These are phyloP conservation scores for Melitaea cinxia DNA, from an alignment of 1,140 invertebrate species.

Conservation along the genomic window DNA sequence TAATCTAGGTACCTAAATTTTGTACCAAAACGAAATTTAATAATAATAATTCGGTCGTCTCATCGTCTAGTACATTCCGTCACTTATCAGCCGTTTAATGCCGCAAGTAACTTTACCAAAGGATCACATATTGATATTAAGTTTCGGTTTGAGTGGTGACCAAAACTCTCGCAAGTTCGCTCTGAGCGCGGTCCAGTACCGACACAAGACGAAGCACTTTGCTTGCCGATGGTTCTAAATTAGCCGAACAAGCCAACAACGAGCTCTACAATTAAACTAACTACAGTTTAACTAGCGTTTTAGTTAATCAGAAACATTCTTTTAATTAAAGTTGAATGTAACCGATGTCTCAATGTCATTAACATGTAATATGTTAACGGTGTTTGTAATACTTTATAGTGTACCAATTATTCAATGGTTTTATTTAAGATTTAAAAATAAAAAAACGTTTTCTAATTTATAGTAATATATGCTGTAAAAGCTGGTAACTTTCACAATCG, in stretches of 20 bases:
- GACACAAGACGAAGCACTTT: slow-evolving; percentile 70
- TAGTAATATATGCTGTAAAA: too few relatives aligned
- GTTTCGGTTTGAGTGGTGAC: slow-evolving; percentile 56
- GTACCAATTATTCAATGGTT: too few relatives aligned
- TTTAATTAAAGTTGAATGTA: too few relatives aligned
- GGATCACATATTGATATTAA: slow-evolving; percentile 60
- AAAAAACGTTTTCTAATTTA: too few relatives aligned
- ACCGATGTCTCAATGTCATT: too few relatives aligned
- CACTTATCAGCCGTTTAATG: slow-evolving; percentile 24
- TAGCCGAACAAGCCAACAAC: slow-evolving; percentile 45
- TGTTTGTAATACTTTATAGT: too few relatives aligned
- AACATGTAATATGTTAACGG: too few relatives aligned
- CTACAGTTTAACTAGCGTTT: not conserved
- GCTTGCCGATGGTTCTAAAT: slow-evolving; percentile 72
- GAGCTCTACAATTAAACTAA: slow-evolving; percentile 37
- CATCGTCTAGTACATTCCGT: not conserved
- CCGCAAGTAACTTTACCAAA: slow-evolving; percentile 45
- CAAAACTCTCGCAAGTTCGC: slow-evolving; percentile 56
- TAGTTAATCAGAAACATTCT: not conserved
- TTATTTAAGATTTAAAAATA: too few relatives aligned
- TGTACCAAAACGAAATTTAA: not conserved
- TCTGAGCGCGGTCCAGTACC: slow-evolving; percentile 41
- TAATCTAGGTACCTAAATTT: not conserved
- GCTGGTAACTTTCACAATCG: too few relatives aligned
- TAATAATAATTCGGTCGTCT: not conserved